phyloP scores from a whole-genome alignment of 2,113 vertebrate genomes.

The Typhlomys cinereus region DNA sequence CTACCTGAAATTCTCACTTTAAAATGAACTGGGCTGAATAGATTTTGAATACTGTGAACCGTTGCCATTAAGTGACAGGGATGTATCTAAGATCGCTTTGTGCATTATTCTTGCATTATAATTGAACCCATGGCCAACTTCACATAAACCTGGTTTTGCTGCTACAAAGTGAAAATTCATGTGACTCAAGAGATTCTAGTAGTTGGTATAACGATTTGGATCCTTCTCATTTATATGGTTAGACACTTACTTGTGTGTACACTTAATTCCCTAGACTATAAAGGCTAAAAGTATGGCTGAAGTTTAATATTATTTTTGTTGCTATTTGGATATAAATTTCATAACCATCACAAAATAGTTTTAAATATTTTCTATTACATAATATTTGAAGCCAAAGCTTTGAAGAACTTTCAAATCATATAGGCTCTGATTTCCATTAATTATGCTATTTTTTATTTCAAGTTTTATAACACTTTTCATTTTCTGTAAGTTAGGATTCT shows the following conservation, averaged over 20 bases:
- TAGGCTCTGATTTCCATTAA: constrained; percentile 1
- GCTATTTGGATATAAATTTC: neutral
- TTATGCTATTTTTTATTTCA: constrained; percentile 29
- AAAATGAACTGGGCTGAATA: constrained; percentile 7
- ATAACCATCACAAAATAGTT: constrained; percentile 34
- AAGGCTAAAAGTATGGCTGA: constrained; percentile 41
- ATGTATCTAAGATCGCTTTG: neutral
- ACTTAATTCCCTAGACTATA: constrained; percentile 12
- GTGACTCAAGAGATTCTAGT: neutral
- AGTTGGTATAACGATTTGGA: neutral
- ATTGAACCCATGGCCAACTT: neutral
- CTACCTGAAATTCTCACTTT: constrained; percentile 41
- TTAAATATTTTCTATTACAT: constrained; percentile 11
- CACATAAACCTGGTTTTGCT: neutral
- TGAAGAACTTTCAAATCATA: neutral
- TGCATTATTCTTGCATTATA: neutral
- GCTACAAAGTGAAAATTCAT: neutral
- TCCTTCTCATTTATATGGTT: neutral
- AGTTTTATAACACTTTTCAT: constrained; percentile 2
- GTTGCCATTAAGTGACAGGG: constrained; percentile 33
- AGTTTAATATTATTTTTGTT: neutral
- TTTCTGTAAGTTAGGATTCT: constrained; percentile 43
- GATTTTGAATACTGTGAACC: constrained; percentile 7
- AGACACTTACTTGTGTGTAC: neutral
- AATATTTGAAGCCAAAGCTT: neutral